phyloP scores from a whole-genome alignment of 1,140 invertebrate species.

The Theocolax elegans region DNA sequence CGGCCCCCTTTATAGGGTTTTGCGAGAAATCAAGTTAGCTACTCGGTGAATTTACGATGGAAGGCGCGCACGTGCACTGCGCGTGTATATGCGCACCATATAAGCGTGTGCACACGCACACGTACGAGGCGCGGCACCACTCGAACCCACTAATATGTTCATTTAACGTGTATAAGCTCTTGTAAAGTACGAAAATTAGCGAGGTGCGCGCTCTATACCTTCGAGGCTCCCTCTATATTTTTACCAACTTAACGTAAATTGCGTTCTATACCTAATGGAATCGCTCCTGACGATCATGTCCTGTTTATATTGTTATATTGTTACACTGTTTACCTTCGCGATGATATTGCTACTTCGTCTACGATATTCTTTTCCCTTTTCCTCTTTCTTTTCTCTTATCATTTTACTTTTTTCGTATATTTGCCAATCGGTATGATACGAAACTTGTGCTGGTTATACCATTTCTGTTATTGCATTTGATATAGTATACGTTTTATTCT shows the following conservation, averaged over 20 bases:
- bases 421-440: too few species aligned
- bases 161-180: conserved; percentile 12
- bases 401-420: too few species aligned
- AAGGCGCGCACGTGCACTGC: background rate
- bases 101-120: background rate
- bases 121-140: background rate
- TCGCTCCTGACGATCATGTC: too few species aligned
- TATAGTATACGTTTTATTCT: too few species aligned
- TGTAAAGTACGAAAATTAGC: conserved; percentile 19
- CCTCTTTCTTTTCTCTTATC: too few species aligned
- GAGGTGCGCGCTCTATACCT: background rate
- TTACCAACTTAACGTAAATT: background rate
- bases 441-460: too few species aligned
- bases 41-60: conserved; percentile 14
- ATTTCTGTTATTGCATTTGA: too few species aligned
- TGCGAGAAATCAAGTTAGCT: conserved; percentile 29
- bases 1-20: conserved; percentile 13
- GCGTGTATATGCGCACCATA: background rate
- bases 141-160: conserved; percentile 15
- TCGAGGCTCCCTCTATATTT: background rate
- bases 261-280: background rate
- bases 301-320: too few species aligned
- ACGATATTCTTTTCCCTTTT: too few species aligned
- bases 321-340: too few species aligned
- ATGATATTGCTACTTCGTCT: too few species aligned